Evolutionary conservation across 2,113 vertebrate genomes (phyloP).

Genomic region (Caracal caracal): DNA sequence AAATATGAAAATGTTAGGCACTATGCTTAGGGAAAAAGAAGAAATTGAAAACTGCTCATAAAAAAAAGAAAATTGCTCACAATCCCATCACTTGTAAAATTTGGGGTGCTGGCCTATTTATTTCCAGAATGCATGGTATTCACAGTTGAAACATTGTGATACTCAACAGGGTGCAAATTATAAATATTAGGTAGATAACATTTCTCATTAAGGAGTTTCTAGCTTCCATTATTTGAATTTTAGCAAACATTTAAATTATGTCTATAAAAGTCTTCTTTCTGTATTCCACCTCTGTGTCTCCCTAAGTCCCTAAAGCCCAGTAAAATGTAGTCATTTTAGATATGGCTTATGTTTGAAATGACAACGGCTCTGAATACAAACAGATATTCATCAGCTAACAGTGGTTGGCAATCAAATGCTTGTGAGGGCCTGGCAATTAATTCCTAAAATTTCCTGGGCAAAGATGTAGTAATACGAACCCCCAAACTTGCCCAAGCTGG

Average conservation of each 20-base stretch:
- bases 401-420: not conserved
- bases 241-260: constrained; percentile 55
- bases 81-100: not conserved
- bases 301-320: not conserved
- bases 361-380: not conserved
- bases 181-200: constrained; percentile 30
- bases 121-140: not conserved
- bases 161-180: not conserved
- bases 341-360: constrained; percentile 46
- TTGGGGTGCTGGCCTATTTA: not conserved
- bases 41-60: not conserved
- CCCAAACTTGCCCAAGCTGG: not conserved
- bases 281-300: constrained; percentile 40
- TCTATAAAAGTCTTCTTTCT: constrained; percentile 13
- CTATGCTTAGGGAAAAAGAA: not conserved
- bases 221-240: constrained; percentile 51
- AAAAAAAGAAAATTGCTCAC: not conserved
- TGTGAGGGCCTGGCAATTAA: not conserved
- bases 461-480: not conserved
- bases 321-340: constrained; percentile 51
- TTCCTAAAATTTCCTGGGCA: constrained; percentile 23
- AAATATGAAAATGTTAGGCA: not conserved
- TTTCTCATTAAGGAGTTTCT: constrained; percentile 27
- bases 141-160: not conserved
- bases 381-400: not conserved